A percentile compares a stretch with the other conserved stretches of the same genome.
Conservation (phyloP, 1,140 invertebrate genomes). For the Hyphantria cunea region DNA sequence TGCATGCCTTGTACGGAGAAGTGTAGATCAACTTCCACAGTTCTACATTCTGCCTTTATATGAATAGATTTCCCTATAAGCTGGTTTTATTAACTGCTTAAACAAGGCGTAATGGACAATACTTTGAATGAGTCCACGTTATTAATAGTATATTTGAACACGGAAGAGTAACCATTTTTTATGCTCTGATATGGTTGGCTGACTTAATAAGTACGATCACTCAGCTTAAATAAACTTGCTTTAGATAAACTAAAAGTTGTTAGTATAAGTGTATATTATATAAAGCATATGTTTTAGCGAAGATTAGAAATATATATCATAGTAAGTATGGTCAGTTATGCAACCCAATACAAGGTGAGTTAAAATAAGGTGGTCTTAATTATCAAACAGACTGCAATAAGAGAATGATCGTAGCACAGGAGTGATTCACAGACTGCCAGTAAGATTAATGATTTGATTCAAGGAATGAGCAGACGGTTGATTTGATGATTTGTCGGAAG, state of each 20-base stretch:
- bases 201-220: neutral
- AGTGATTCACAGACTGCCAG: slow-evolving; percentile 5
- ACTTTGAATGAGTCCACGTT: neutral
- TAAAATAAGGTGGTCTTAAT: neutral
- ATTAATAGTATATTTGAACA: slow-evolving; percentile 11
- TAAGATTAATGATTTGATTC: slow-evolving; percentile 23
- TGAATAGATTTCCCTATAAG: no score
- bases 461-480: slow-evolving; percentile 7
- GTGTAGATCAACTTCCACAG: neutral
- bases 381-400: slow-evolving; percentile 12
- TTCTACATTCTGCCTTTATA: neutral
- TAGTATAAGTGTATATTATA: no score
- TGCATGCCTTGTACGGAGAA: no score
- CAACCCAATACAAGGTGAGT: neutral
- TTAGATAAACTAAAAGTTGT: no score
- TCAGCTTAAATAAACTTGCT: no score
- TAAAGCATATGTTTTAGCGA: no score
- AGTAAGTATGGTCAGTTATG: neutral
- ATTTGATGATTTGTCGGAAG: slow-evolving; percentile 12
- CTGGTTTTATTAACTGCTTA: no score
- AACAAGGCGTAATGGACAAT: no score
- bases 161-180: slow-evolving; percentile 8
- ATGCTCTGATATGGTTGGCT: slow-evolving; percentile 1
- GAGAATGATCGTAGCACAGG: slow-evolving; percentile 13
- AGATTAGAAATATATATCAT: neutral